Evolutionary conservation across 2,797 vertebrate species (phyloP).

Genomic region (Ctenochaetus hawaiiensis): DNA sequence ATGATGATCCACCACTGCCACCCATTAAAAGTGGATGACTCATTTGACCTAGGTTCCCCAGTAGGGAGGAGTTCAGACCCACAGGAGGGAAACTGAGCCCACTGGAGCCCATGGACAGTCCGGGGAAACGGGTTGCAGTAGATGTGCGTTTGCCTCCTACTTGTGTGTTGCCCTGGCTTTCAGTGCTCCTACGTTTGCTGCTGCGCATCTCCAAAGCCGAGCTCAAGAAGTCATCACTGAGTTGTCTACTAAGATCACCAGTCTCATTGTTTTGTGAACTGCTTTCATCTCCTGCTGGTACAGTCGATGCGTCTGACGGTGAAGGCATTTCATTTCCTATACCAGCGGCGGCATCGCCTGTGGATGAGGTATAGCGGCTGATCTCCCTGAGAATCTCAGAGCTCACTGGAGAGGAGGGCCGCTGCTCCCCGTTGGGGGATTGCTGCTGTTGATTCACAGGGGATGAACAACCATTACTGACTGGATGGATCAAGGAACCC

Average conservation of each 20-base stretch:
- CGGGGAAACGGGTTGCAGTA: slow-evolving; percentile 83
- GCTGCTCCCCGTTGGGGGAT: slow-evolving; percentile 85
- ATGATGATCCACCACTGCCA: slow-evolving; percentile 89
- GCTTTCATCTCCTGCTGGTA: slow-evolving; percentile 66
- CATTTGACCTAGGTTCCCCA: slow-evolving; percentile 91
- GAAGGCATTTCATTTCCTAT: slow-evolving; percentile 60
- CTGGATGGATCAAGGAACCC: slow-evolving; percentile 74
- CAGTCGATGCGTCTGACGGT: slow-evolving; percentile 24
- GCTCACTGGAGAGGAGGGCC: slow-evolving; percentile 90
- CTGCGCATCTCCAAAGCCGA: slow-evolving; percentile 87
- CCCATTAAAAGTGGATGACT: slow-evolving; percentile 92
- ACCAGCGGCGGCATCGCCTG: slow-evolving; percentile 79
- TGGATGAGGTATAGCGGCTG: slow-evolving; percentile 89
- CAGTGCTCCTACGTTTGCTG: slow-evolving; percentile 90
- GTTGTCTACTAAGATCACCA: slow-evolving; percentile 70
- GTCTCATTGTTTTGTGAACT: slow-evolving; percentile 67
- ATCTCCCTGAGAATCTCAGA: slow-evolving; percentile 94
- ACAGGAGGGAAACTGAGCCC: slow-evolving; percentile 90
- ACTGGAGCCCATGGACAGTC: slow-evolving; percentile 86
- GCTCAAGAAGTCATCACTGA: slow-evolving; percentile 78
- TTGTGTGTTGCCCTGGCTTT: slow-evolving; percentile 85
- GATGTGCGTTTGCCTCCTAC: slow-evolving; percentile 87
- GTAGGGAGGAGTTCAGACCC: slow-evolving; percentile 89
- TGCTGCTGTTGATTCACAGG: slow-evolving; percentile 84
- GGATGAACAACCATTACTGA: slow-evolving; percentile 93